phyloP scores from a whole-genome alignment of 37 sponge, comb jelly and placozoan genomes.

The Amphimedon queenslandica region DNA sequence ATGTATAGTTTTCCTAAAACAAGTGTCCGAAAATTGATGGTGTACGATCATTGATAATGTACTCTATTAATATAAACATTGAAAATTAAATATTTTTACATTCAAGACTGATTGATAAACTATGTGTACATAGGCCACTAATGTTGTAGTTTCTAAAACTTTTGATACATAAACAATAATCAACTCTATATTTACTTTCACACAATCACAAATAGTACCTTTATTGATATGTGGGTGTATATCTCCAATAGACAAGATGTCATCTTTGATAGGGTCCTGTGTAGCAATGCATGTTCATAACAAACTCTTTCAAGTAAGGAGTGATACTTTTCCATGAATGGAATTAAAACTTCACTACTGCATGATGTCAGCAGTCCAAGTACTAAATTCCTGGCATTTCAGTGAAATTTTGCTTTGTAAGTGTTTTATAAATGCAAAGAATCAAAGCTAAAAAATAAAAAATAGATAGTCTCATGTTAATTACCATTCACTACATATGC shows the following conservation, averaged over 20 bases:
- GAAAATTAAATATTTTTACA: background rate
- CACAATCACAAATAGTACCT: no score
- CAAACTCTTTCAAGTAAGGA: conserved; percentile 2
- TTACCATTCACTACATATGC: no score
- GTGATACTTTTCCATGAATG: background rate
- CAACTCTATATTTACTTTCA: no score
- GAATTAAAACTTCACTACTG: background rate
- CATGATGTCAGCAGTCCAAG: background rate
- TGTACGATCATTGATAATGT: background rate
- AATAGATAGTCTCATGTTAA: no score
- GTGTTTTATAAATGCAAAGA: conserved; percentile 2
- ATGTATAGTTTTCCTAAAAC: no score
- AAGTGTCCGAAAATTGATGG: background rate
- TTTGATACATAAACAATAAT: no score
- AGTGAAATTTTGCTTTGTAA: background rate
- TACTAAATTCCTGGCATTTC: background rate
- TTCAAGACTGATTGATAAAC: no score
- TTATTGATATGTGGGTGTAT: conserved; percentile 15
- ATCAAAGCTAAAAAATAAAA: conserved; percentile 8
- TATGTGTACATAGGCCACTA: background rate
- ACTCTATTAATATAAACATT: background rate
- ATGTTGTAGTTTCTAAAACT: no score
- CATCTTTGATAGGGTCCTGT: conserved; percentile 36
- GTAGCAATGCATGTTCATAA: conserved; percentile 2
- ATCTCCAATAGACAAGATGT: conserved; percentile 13